Base-by-base conservation (phyloP, 92 coral and sea anemone genomes). In the Palythoa grandis region DNA sequence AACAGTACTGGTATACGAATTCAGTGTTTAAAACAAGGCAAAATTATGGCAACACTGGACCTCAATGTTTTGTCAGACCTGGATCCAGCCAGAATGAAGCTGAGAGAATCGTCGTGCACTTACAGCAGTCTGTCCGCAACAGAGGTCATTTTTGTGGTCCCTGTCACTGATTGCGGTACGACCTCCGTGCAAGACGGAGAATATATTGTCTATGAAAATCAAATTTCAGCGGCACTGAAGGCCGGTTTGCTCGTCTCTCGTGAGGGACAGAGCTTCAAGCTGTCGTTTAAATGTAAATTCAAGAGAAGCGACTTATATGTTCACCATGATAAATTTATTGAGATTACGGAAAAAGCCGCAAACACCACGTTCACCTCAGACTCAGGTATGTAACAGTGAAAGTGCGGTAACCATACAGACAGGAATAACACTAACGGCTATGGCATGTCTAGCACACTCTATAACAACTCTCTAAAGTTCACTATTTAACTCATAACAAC, bases 291-390 rank as follows among this genome's bases (percentile, higher is more conserved):
- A 14, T 76, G 80, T 23, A 52, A 76, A 52, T 76, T 76, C 20
- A 76, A 76, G 43, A 76, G 80, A 76, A 76, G n/a, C n/a, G 80
- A 76, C n/a, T 10, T 76, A 7, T 52, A 48, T 15, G 66, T 76
- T 0, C 19, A 76, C 5, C 38, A 11, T 48, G 47, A 47, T 52
- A 20, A 2, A 4, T 20, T 24, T 14, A 20, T 76, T 9, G 11
- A 52, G 43, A 9, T 24, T 12, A 76, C 80, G 6, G 66, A 76
- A 22, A 50, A 47, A 35, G 80, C 65, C 40, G 58, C 52, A 12
- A 76, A 52, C 29, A 76, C 19, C 20, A 50, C 80, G 1, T 24
- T n/a, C 35, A 52, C 80, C 11, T 9, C 80, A 4, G 52, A 25
- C 22, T 23, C 39, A 15, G 80, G 80, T 76, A 73, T 11, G 77